Evolutionary conservation across 2,888 invertebrate species (phyloP), one percentile per base, ranked within the genome.

Genomic region (Ornithoptera priamus): DNA sequence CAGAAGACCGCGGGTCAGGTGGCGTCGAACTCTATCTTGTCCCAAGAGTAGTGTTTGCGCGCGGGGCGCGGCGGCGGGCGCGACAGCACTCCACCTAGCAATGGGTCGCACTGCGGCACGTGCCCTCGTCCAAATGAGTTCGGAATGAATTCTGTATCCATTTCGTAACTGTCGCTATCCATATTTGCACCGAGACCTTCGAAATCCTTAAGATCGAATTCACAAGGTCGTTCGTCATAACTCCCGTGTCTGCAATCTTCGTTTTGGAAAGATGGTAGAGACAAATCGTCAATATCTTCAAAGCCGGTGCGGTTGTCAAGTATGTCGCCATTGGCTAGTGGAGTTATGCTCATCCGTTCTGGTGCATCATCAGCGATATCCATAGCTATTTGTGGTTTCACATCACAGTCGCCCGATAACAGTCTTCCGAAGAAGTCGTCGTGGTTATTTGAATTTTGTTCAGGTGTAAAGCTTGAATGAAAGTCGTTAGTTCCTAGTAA

Each of bases 11-110:
- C 74, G 81, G 81, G 93, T 93, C 93, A 93, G 78, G 93, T 92
- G 86, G 95, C 94, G 82, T 95, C 95, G 85, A 94, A 96, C 87
- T 96, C 96, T 76, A 95, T 94, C 82, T 94, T 95, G 84, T 96
- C 96, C 97, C 97, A 97, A 20, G 95, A 94, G 78, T 95, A 93
- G 76, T 94, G 94, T 74, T 94, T 93, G 72, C 93, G 94, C 72
- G 94, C 94, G 72, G 95, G 95, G 59, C 95, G 94, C 60, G 94
- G 90, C 68, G 90, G 81, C 39, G 96, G 95, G 2, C 89, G 84
- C 71, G 95, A 93, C 75, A 87, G 78, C 75, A 94, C 94, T 71
- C 95, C 95, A 66, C 96, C 95, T 76, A 97, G 89, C 79, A 97
- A 88, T 64, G 96, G 96, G 87, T 97, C 96, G 81, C 95, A 95